Base-by-base conservation (phyloP, 30 jellyfish, hydroid and myxozoan species). In the Mastigias papua region DNA sequence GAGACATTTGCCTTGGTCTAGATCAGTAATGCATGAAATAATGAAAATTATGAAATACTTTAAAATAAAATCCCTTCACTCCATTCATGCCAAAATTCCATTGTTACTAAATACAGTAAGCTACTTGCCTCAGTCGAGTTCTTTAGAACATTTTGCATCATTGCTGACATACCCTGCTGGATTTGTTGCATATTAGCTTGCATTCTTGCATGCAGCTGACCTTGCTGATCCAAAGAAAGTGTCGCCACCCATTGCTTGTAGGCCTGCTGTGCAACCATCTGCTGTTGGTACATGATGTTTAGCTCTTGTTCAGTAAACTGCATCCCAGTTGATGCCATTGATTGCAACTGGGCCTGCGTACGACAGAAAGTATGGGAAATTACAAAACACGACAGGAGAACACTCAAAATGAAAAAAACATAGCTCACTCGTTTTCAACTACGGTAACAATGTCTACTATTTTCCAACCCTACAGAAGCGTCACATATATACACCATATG, bases 321-420 rank as follows among this genome's bases (percentile, higher is more conserved):
- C 81, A 90, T 96, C 20, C 99, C 99, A 22, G 95, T 91, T 1
- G 97, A 88, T 26, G 99, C 99, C 99, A 96, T 96, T 15, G 95
- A 67, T 42, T 96, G 98, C 5, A 96, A 92, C 68, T 96, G 97
- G 32, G 96, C 93, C 99, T 96, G 58, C n/a, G 50, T 64, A 33
- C 11, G 54, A 37, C 11, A 37, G n/a, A n/a, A 46, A 46, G 16
- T 16, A 46, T 6, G 60, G 60, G 60, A 46, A 46, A 46, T 46
- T 46, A 8, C 13, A 46, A 46, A 6, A 6, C 60, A 46, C 60
- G 60, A 46, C 8, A 46, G n/a, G n/a, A n/a, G n/a, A n/a, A n/a
- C n/a, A n/a, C n/a, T n/a, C n/a, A n/a, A n/a, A n/a, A n/a, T n/a
- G n/a, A n/a, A n/a, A n/a, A n/a, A n/a, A n/a, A n/a, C n/a, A n/a